These are phyloP conservation scores for Danio aesculapii DNA, from an alignment of 2,797 vertebrate genomes.

Conservation along the genomic window DNA sequence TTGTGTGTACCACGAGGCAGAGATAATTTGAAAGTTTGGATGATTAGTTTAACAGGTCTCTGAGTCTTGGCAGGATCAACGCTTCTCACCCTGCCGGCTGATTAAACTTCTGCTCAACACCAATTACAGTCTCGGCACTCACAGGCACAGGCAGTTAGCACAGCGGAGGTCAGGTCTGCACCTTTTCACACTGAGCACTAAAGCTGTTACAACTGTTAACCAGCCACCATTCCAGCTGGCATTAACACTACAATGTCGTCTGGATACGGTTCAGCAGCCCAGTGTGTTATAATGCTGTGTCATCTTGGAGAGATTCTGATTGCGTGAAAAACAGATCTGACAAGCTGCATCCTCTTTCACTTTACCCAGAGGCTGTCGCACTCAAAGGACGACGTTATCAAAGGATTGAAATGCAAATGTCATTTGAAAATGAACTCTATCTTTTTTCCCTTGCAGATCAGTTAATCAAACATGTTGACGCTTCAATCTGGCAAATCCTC, in stretches of 20 bases:
- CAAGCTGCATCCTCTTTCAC: constrained; percentile 20
- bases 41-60: constrained; percentile 32
- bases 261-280: constrained; percentile 23
- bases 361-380: constrained; percentile 15
- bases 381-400: constrained; percentile 1
- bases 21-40: constrained; percentile 11
- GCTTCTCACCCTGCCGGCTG: constrained; percentile 17
- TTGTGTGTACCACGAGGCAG: background rate
- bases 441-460: background rate
- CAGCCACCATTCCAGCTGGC: constrained; percentile 32
- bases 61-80: constrained; percentile 33
- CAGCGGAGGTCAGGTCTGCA: constrained; percentile 24
- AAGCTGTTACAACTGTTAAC: constrained; percentile 39
- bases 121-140: constrained; percentile 38
- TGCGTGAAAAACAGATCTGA: constrained; percentile 23
- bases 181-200: constrained; percentile 39
- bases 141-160: constrained; percentile 34
- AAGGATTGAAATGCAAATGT: constrained; percentile 34
- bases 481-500: constrained; percentile 22
- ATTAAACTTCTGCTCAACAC: constrained; percentile 43
- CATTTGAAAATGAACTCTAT: background rate
- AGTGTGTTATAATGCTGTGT: constrained; percentile 6
- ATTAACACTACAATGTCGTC: constrained; percentile 14
- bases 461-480: constrained; percentile 25
- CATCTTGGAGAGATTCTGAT: constrained; percentile 22